Evolutionary conservation across 2,113 vertebrate species (phyloP), one percentile per base, ranked within the genome.

Genomic region (Syrrhaptes paradoxus): DNA sequence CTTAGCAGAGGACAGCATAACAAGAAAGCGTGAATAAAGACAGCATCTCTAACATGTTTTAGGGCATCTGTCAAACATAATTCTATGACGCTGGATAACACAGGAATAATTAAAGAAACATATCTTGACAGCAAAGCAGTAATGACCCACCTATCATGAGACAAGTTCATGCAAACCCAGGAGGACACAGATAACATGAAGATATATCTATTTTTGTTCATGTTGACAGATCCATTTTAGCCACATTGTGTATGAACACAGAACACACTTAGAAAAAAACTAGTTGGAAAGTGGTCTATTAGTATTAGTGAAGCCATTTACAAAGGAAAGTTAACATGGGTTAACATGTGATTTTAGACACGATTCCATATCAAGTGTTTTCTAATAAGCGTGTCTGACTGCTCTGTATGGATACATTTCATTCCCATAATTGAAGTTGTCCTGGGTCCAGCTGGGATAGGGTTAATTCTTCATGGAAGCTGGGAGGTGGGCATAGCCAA

Each of bases 291-390:
- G 41, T 48, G 34, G 20, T 45, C 62, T 75, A 6, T 48, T 65
- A 68, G 24, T 75, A 34, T 52, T 52, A 76, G 18, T 4, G 3
- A 90, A 88, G 19, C 13, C 52, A 75, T 81, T 65, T 65, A 52
- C 22, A 58, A 54, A 62, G 21, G 22, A 26, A 85, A 74, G 6
- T 70, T 67, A 10, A 55, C 57, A 32, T 8, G 28, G 5, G 31
- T 86, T 25, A 52, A 20, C 14, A 7, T 41, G 29, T 48, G 22
- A 51, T 85, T 36, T 90, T 85, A 74, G 71, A 75, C 17, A 72
- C 0, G 0, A 48, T 75, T 88, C 21, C 0, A 0, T 25, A 57
- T 58, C 19, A 49, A 61, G 4, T 57, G 17, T 52, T 84, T 91
- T 80, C 14, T 34, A 38, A 45, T 55, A 65, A 65, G 11, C 19